Evolutionary conservation across 2,797 vertebrate genomes (phyloP).

Genomic region (Spondyliosoma cantharus): DNA sequence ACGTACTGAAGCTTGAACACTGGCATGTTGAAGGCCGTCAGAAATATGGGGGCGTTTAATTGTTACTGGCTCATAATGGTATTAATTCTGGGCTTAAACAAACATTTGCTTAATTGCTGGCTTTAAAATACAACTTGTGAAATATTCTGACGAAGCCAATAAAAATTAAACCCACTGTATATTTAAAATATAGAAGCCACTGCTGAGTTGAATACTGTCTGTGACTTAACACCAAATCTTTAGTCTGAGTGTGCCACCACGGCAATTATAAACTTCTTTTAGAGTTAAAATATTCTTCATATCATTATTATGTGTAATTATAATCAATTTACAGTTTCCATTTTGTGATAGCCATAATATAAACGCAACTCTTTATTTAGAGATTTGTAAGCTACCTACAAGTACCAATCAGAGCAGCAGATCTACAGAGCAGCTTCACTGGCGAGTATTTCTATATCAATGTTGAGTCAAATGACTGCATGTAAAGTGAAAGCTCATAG

Average conservation of each 20-base stretch:
- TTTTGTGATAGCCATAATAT: neutral
- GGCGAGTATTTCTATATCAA: too few species aligned
- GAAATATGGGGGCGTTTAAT: neutral
- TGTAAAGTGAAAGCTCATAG: neutral
- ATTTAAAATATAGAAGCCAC: conserved; percentile 2
- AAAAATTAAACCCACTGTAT: too few species aligned
- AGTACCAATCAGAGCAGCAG: neutral
- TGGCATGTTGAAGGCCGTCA: neutral
- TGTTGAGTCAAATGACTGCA: too few species aligned
- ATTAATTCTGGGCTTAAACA: neutral
- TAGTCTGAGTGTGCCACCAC: conserved; percentile 3
- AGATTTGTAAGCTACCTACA: neutral
- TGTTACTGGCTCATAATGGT: neutral
- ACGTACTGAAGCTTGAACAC: conserved; percentile 9
- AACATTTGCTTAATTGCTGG: neutral
- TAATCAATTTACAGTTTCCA: conserved; percentile 5
- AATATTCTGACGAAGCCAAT: too few species aligned
- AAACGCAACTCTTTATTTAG: neutral
- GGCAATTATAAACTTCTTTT: neutral
- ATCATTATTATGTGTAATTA: neutral
- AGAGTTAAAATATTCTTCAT: neutral
- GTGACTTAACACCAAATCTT: neutral
- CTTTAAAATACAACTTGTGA: conserved; percentile 1
- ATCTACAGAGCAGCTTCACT: neutral
- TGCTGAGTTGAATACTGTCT: conserved; percentile 10